Percentiles rank a stretch among this genome's conserved stretches.
These are phyloP conservation scores for Gibbula magus DNA, from an alignment of 2,888 invertebrate genomes.

Conservation along the genomic window DNA sequence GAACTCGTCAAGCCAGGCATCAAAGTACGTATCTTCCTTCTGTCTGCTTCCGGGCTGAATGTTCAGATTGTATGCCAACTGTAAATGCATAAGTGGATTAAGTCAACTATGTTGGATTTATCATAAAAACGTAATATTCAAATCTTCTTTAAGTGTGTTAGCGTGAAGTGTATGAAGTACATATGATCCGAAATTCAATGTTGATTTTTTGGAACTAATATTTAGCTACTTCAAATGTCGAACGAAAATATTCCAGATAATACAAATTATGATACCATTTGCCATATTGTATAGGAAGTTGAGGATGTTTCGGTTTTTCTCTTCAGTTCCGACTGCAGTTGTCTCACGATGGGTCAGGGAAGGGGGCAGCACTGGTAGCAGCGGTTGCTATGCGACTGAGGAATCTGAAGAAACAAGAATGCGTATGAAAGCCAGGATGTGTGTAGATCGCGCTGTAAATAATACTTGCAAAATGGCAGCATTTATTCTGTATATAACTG, in stretches of 20 bases:
- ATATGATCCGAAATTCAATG: no score
- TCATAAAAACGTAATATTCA: no score
- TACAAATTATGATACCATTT: no score
- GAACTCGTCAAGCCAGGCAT: conserved; percentile 66
- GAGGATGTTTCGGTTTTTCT: neutral
- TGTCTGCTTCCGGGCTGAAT: no score
- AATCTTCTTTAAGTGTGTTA: no score
- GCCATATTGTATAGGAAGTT: neutral
- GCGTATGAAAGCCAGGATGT: neutral
- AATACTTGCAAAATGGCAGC: neutral
- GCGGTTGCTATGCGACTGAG: conserved; percentile 68
- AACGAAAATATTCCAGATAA: no score
- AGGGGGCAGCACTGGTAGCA: conserved; percentile 76
- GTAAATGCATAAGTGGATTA: neutral
- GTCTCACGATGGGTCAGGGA: conserved; percentile 75
- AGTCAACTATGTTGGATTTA: no score
- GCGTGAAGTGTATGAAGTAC: no score
- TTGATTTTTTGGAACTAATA: no score
- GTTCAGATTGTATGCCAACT: no score
- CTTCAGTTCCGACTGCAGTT: conserved; percentile 69
- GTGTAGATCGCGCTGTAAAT: conserved; percentile 10
- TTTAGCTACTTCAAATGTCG: no score
- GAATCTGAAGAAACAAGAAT: conserved; percentile 27
- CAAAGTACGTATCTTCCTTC: conserved; percentile 48
- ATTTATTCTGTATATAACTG: conserved; percentile 19